These are phyloP conservation scores for Anhinga rufa DNA, from an alignment of 2,113 vertebrate species.

Conservation along the genomic window DNA sequence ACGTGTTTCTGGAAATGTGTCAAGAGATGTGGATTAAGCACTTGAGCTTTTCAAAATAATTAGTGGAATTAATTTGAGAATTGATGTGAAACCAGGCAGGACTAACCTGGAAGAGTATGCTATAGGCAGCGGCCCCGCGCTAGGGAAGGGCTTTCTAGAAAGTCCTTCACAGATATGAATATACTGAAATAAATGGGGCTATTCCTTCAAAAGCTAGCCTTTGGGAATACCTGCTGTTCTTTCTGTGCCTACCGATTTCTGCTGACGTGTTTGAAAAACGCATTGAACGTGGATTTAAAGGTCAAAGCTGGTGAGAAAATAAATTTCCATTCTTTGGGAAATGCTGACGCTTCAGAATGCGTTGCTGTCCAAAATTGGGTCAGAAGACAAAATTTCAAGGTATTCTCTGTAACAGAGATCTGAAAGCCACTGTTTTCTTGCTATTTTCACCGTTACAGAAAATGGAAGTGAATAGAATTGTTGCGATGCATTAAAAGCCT, in stretches of 20 bases:
- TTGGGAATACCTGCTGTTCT: not conserved
- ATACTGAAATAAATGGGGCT: not conserved
- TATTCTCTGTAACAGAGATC: not conserved
- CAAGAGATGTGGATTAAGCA: not conserved
- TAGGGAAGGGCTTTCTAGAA: not conserved
- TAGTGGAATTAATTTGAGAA: not conserved
- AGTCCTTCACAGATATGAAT: not conserved
- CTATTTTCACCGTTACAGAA: not conserved
- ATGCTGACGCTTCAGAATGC: not conserved
- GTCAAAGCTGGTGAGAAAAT: not conserved
- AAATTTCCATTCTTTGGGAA: not conserved
- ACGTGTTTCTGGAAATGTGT: not conserved
- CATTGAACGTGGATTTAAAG: accelerated
- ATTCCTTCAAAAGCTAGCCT: not conserved
- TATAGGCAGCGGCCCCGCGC: not conserved
- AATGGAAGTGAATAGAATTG: not conserved
- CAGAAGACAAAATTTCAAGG: not conserved
- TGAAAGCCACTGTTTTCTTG: not conserved
- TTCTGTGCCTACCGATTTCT: not conserved
- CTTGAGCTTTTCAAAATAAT: not conserved
- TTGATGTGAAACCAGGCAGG: not conserved
- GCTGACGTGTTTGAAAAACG: not conserved
- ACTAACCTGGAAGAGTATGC: not conserved
- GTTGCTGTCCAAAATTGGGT: not conserved
- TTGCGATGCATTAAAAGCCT: not conserved